These are phyloP conservation scores for Macaria notata DNA, from an alignment of 2,888 invertebrate species.

Conservation along the genomic window DNA sequence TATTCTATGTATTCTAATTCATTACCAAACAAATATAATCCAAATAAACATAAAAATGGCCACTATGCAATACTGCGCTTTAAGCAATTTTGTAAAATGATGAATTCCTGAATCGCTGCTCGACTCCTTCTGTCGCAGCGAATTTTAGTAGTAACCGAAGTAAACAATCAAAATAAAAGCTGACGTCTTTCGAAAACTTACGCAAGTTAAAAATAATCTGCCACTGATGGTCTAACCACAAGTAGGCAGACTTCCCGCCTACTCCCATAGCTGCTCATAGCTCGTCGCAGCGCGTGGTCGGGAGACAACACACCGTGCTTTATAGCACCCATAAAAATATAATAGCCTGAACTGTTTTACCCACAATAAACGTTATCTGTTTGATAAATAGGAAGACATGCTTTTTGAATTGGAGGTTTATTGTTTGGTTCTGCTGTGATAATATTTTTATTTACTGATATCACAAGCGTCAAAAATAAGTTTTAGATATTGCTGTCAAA, in stretches of 20 bases:
- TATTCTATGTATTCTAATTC: background rate
- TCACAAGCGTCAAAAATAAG: no score
- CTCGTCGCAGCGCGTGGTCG: slow-evolving; percentile 20
- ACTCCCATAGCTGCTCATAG: slow-evolving; percentile 22
- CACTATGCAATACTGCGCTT: no score
- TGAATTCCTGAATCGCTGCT: no score
- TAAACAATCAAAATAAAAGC: no score
- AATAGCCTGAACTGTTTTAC: slow-evolving; percentile 22
- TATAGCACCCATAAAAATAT: slow-evolving; percentile 51
- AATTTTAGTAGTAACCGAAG: no score
- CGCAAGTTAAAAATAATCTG: no score
- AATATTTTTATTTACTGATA: background rate
- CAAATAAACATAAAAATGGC: no score
- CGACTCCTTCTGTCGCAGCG: no score
- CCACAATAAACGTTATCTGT: slow-evolving; percentile 18
- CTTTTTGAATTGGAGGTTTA: slow-evolving; percentile 1
- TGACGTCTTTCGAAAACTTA: no score
- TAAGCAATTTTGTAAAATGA: no score
- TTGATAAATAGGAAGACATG: slow-evolving; percentile 12
- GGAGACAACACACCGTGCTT: slow-evolving; percentile 27
- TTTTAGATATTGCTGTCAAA: no score
- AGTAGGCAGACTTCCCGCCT: slow-evolving; percentile 28
- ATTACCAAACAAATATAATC: background rate
- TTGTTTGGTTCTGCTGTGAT: background rate
- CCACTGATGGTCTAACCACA: no score